Percentiles rank a stretch among this genome's conserved stretches.
Evolutionary conservation across 2,888 invertebrate species (phyloP).

Genomic region (Suillia variegata): DNA sequence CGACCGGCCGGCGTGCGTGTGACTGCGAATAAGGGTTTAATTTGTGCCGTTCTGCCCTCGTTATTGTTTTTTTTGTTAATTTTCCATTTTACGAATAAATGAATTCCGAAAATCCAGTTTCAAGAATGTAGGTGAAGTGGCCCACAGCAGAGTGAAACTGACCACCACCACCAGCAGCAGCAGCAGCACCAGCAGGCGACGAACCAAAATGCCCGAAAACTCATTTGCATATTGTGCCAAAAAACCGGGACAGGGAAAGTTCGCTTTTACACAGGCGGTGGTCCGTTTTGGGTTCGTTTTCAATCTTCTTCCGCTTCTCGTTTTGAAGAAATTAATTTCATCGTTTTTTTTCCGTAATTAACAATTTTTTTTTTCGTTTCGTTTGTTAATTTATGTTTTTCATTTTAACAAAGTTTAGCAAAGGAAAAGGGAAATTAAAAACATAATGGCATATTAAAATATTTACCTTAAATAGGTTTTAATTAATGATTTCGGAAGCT

Average conservation of each 20-base stretch:
- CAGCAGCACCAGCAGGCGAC: neutral
- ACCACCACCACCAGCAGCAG: neutral
- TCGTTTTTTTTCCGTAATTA: neutral
- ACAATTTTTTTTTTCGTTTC: neutral
- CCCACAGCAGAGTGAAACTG: slow-evolving; percentile 6
- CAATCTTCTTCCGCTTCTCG: neutral
- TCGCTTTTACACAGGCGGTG: slow-evolving; percentile 17
- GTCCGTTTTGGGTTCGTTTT: neutral
- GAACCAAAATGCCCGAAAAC: slow-evolving; percentile 34
- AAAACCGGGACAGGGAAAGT: slow-evolving; percentile 49
- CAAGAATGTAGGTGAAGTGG: slow-evolving; percentile 10
- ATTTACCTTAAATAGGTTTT: too few species aligned
- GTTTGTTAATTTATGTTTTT: neutral
- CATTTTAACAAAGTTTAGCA: too few species aligned
- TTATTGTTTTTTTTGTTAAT: too few species aligned
- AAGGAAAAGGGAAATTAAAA: too few species aligned
- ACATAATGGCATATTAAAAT: too few species aligned
- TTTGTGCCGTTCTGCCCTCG: neutral
- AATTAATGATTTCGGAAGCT: too few species aligned
- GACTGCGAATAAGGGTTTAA: neutral
- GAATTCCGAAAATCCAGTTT: slow-evolving; percentile 10
- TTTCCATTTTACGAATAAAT: neutral
- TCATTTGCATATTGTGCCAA: slow-evolving; percentile 53
- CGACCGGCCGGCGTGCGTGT: neutral
- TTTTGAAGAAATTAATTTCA: neutral